Evolutionary conservation across 2,113 vertebrate species (phyloP).

Genomic region (Deroptyus accipitrinus): DNA sequence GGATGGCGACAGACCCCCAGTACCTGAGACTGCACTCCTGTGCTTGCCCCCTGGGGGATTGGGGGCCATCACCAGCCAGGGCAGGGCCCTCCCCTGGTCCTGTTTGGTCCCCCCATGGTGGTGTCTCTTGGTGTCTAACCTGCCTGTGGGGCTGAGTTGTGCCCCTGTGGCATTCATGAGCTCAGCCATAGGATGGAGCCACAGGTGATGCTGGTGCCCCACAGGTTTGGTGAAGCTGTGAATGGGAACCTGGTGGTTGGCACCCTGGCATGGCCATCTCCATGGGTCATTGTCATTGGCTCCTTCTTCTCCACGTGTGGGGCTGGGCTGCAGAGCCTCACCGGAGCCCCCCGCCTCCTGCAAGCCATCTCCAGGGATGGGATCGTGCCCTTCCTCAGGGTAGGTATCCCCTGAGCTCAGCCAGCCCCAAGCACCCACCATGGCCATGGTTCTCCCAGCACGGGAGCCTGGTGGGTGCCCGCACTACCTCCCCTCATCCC

Average conservation of each 20-base stretch:
- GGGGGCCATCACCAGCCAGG: not conserved
- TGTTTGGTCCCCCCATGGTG: rapidly evolving
- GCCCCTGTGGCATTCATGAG: not conserved
- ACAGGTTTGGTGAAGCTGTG: constrained; percentile 93
- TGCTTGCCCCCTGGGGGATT: rapidly evolving
- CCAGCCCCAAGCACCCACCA: rapidly evolving
- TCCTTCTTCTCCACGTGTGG: constrained; percentile 98
- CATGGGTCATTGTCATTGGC: constrained; percentile 96
- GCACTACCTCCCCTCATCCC: not conserved
- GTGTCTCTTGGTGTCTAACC: not conserved
- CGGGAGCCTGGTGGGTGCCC: not conserved
- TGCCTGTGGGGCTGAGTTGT: not conserved
- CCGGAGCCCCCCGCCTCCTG: constrained; percentile 91
- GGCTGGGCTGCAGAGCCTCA: constrained; percentile 94
- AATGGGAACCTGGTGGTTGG: constrained; percentile 95
- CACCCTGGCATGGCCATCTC: constrained; percentile 93
- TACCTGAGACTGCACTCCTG: not conserved
- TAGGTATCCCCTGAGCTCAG: constrained; percentile 44
- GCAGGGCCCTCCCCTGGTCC: not conserved
- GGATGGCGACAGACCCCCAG: not conserved
- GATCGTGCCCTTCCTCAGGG: constrained; percentile 94
- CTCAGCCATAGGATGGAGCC: not conserved
- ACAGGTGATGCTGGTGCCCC: not conserved
- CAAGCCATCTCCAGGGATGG: constrained; percentile 94
- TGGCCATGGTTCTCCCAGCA: not conserved